A percentile compares a stretch with the other conserved stretches of the same genome.
These are phyloP conservation scores for Onchidella celtica DNA, from an alignment of 2,888 invertebrate genomes.

Conservation along the genomic window DNA sequence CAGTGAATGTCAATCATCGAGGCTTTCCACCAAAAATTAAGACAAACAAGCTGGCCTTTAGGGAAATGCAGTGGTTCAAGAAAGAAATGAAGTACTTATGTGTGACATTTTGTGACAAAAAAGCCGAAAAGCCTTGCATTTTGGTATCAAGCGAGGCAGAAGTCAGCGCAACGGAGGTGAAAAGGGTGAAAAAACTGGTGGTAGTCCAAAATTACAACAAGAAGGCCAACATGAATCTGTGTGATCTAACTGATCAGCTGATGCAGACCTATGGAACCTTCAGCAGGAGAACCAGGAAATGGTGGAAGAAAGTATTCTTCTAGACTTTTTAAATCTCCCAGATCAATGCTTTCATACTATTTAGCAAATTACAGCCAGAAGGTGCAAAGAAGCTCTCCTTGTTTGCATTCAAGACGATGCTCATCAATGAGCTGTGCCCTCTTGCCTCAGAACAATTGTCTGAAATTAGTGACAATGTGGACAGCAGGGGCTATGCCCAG, in stretches of 20 bases:
- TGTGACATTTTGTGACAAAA: constrained; percentile 5
- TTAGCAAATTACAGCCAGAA: neutral
- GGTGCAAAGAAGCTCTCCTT: neutral
- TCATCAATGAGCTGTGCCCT: neutral
- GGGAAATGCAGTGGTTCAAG: constrained; percentile 3
- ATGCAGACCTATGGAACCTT: neutral
- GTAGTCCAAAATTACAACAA: neutral
- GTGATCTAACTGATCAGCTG: neutral
- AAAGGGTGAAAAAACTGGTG: neutral
- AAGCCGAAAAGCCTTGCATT: neutral
- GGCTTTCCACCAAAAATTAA: neutral
- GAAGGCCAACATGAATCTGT: neutral
- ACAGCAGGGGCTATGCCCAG: neutral
- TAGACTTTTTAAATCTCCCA: neutral
- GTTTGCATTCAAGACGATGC: neutral
- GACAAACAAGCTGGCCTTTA: neutral
- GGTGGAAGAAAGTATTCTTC: constrained; percentile 4
- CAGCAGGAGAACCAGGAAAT: neutral
- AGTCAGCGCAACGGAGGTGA: neutral
- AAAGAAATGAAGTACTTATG: neutral
- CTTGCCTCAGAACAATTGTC: neutral
- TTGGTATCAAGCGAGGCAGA: constrained; percentile 11
- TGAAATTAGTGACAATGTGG: neutral
- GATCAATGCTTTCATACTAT: neutral
- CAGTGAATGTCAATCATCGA: neutral